Evolutionary conservation across 1,140 invertebrate genomes (phyloP).

Genomic region (Maniola jurtina): DNA sequence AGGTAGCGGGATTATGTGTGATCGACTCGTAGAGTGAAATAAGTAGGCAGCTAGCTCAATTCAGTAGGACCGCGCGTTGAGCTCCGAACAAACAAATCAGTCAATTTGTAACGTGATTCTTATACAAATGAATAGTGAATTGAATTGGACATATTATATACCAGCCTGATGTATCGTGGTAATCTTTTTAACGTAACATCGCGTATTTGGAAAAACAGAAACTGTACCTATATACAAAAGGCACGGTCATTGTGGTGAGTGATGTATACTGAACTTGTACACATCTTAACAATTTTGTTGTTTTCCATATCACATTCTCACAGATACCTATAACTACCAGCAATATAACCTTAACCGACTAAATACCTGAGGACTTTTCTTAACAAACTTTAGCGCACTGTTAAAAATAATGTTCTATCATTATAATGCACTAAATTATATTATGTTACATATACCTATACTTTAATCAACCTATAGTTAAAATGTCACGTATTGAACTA

Average conservation of each 20-base stretch:
- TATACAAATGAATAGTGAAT: too few species aligned
- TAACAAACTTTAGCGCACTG: slow-evolving; percentile 18
- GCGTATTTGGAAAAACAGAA: background rate
- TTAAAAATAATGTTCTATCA: slow-evolving; percentile 12
- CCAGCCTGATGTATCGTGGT: too few species aligned
- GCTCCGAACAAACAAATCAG: too few species aligned
- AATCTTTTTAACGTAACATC: too few species aligned
- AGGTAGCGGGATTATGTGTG: too few species aligned
- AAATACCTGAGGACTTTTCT: background rate
- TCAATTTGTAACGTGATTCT: too few species aligned
- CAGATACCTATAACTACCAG: slow-evolving; percentile 31
- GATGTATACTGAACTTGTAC: slow-evolving; percentile 18
- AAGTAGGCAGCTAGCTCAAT: too few species aligned
- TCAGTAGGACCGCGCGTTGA: too few species aligned
- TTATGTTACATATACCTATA: background rate
- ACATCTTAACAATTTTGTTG: slow-evolving; percentile 23
- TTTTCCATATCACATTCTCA: slow-evolving; percentile 28
- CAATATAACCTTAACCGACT: slow-evolving; percentile 21
- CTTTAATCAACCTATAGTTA: background rate
- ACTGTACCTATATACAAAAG: background rate
- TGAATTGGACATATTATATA: too few species aligned
- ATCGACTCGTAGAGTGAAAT: too few species aligned
- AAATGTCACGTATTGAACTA: slow-evolving; percentile 3
- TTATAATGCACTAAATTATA: slow-evolving; percentile 21
- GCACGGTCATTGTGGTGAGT: slow-evolving; percentile 2